Evolutionary conservation across 2,888 invertebrate species (phyloP), one percentile per base, ranked within the genome.

Genomic region (Drosophila maculinotata): DNA sequence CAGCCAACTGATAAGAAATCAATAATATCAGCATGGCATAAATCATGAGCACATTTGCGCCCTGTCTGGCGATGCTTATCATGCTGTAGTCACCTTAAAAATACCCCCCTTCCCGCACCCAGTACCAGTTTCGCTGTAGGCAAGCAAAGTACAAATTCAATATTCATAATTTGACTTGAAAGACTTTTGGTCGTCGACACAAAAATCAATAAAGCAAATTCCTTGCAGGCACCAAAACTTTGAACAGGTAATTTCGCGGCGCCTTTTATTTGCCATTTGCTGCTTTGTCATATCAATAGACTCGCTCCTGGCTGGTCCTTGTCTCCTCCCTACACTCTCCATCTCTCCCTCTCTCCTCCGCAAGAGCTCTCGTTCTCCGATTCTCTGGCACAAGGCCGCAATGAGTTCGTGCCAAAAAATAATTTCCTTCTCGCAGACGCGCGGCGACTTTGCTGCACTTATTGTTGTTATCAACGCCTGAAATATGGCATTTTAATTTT

Each of bases 401-500:
- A 57, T 72, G 77, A 64, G 78, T 86, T 80, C 84, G 87, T 85
- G 85, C 85, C 87, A 79, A 76, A 79, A 86, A 84, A 85, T 79
- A 85, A 85, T 84, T 85, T 86, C 71, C 76, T 69, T 49, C 68
- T 65, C 51, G 70, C 67, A 67, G 75, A 75, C 71, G 78, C 68
- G 60, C 67, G 62, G 69, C 69, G 83, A 80, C 77, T 87, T 72
- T 79, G 77, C 82, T 79, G 88, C 88, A 88, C 88, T 86, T 88
- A 88, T 87, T 87, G 87, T 85, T 87, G 72, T 72, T 72, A 86
- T 89, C 85, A 89, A 77, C 88, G 87, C 80, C 75, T 75, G 77
- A 88, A 89, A 89, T 89, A 89, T 89, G 88, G 89, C 79, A 87
- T 85, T 84, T 86, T 84, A 81, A 80, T 84, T 84, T 84, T 84